phyloP scores from a whole-genome alignment of 2,113 vertebrate genomes.

The Oryzias melastigma region DNA sequence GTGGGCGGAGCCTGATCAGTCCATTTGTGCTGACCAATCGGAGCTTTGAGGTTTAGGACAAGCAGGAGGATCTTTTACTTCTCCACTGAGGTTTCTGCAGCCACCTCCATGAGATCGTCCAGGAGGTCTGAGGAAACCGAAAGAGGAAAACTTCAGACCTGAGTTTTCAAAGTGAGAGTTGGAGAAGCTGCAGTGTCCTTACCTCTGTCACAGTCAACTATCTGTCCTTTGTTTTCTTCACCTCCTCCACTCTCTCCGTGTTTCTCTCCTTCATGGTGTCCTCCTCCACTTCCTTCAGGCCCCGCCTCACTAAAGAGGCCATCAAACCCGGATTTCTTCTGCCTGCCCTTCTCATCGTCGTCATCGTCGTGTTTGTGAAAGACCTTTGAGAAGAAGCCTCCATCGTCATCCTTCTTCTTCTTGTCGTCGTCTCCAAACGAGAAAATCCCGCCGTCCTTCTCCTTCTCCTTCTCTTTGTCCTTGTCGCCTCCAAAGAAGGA shows the following conservation, averaged over 20 bases:
- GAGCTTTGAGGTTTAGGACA: no score
- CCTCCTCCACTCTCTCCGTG: not conserved
- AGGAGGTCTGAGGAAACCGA: conserved; percentile 43
- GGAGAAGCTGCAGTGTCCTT: not conserved
- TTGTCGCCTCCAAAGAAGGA: not conserved
- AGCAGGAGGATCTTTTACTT: conserved; percentile 1
- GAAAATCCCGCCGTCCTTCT: conserved; percentile 21
- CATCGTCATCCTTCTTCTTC: not conserved
- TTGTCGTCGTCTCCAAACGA: conserved; percentile 33
- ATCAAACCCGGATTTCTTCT: conserved; percentile 38
- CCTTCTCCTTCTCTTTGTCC: not conserved
- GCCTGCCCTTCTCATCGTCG: not conserved
- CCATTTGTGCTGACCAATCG: not conserved
- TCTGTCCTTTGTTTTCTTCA: not conserved
- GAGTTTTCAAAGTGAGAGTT: no score
- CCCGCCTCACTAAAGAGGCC: conserved; percentile 47
- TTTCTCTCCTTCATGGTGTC: not conserved
- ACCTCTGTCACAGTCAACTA: conserved; percentile 33
- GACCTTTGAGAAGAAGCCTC: conserved; percentile 41
- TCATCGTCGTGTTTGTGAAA: conserved; percentile 26
- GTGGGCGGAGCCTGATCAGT: not conserved
- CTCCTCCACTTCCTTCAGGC: not conserved
- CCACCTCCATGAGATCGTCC: conserved; percentile 45
- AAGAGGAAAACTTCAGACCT: not conserved
- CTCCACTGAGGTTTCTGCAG: conserved; percentile 11